Evolutionary conservation across 2,888 invertebrate species (phyloP).

Genomic region (Dastarcus helophoroides): DNA sequence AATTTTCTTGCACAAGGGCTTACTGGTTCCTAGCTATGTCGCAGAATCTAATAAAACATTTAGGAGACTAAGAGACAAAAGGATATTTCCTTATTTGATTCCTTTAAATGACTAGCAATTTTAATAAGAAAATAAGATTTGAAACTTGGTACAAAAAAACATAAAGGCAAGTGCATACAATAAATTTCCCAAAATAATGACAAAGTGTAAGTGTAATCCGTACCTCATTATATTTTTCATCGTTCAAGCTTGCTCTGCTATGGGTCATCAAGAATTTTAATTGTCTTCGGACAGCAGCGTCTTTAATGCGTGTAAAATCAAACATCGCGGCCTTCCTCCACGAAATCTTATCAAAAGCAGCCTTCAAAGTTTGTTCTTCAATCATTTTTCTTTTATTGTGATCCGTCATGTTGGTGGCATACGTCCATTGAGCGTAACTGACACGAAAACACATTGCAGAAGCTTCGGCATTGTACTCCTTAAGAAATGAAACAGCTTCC

Average conservation of each 20-base stretch:
- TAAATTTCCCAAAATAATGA: no score
- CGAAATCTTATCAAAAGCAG: slow-evolving; percentile 63
- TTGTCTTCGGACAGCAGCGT: slow-evolving; percentile 55
- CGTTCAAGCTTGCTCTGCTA: slow-evolving; percentile 62
- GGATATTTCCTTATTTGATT: no score
- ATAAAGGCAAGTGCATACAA: no score
- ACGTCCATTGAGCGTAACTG: slow-evolving; percentile 62
- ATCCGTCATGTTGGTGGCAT: slow-evolving; percentile 66
- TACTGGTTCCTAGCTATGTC: no score
- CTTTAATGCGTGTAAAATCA: slow-evolving; percentile 55
- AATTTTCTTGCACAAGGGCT: no score
- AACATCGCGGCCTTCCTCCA: slow-evolving; percentile 62
- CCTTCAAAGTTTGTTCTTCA: slow-evolving; percentile 56
- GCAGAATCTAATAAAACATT: no score
- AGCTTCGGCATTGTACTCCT: slow-evolving; percentile 62
- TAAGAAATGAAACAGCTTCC: slow-evolving; percentile 58
- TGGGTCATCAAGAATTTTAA: slow-evolving; percentile 57
- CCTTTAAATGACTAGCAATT: no score
- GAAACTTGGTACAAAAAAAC: no score
- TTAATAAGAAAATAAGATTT: no score
- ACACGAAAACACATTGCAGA: slow-evolving; percentile 61
- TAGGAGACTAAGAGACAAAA: no score
- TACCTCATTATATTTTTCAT: slow-evolving; percentile 65
- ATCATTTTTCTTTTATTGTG: slow-evolving; percentile 57
- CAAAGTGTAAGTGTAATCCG: no score